Conservation (phyloP, 2,888 invertebrate species). For the Pyrrhosoma nymphula region DNA sequence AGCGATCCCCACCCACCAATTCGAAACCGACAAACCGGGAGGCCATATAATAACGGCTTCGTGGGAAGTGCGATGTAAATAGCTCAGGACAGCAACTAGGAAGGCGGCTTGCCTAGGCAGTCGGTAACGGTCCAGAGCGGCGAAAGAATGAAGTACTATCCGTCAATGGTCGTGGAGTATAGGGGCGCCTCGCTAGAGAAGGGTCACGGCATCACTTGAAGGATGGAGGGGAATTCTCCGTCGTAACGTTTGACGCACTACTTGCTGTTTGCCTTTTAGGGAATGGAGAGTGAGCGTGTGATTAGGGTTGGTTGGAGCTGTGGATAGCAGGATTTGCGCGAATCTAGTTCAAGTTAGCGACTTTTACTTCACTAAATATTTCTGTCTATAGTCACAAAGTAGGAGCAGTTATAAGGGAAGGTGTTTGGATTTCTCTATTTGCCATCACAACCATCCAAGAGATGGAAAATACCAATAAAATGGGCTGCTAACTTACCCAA, state of each 20-base stretch:
- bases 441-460: too few species aligned
- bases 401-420: too few species aligned
- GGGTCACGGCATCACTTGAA: neutral
- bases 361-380: neutral
- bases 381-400: neutral
- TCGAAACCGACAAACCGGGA: conserved; percentile 11
- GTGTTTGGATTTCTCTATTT: too few species aligned
- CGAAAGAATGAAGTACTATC: conserved; percentile 16
- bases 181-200: neutral
- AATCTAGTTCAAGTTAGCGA: neutral
- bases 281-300: neutral
- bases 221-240: neutral
- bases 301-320: neutral
- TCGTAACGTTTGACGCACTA: neutral
- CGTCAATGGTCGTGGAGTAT: neutral
- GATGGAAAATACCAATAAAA: too few species aligned
- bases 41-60: conserved; percentile 5
- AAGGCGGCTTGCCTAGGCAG: neutral
- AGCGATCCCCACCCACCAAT: conserved; percentile 12
- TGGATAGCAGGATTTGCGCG: neutral
- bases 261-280: neutral
- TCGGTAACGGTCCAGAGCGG: neutral
- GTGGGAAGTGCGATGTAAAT: conserved; percentile 58
- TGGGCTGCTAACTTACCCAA: too few species aligned
- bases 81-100: conserved; percentile 1